These are phyloP conservation scores for Drosophila teissieri DNA, from an alignment of 1,140 invertebrate species.

Conservation along the genomic window DNA sequence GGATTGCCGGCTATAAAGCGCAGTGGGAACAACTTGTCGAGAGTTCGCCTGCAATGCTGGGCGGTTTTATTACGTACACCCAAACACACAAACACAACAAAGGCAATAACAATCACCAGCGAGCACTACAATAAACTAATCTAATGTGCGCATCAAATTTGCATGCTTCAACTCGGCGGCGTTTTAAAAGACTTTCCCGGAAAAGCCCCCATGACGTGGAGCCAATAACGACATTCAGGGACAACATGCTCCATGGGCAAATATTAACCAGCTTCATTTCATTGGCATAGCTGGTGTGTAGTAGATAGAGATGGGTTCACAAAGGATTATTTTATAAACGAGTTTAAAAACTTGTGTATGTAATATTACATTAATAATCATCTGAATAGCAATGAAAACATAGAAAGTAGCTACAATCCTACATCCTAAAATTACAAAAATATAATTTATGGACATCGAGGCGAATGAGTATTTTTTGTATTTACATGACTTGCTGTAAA, in stretches of 20 bases:
- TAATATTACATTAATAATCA: too few species aligned
- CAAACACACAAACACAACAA: not conserved
- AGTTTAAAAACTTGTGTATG: too few species aligned
- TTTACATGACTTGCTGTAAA: too few species aligned
- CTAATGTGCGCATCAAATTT: slow-evolving; percentile 61
- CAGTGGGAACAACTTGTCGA: slow-evolving; percentile 18
- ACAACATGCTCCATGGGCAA: slow-evolving; percentile 24
- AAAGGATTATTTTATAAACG: too few species aligned
- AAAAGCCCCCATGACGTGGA: slow-evolving; percentile 1
- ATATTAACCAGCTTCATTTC: slow-evolving; percentile 48
- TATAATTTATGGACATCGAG: not conserved
- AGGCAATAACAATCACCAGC: slow-evolving; percentile 61
- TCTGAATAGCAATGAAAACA: too few species aligned
- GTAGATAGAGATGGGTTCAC: slow-evolving; percentile 17
- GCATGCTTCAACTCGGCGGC: slow-evolving; percentile 31
- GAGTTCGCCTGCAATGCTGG: slow-evolving; percentile 22
- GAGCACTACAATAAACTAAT: slow-evolving; percentile 49
- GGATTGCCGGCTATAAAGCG: slow-evolving; percentile 37
- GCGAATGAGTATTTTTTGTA: not conserved
- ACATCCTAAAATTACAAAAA: too few species aligned
- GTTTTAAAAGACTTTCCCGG: slow-evolving; percentile 49
- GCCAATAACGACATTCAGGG: slow-evolving; percentile 40
- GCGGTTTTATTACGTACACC: slow-evolving; percentile 56
- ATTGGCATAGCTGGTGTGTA: slow-evolving; percentile 15
- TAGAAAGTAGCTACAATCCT: too few species aligned